Evolutionary conservation across 2,797 vertebrate genomes (phyloP).

Genomic region (Glossophaga mutica): DNA sequence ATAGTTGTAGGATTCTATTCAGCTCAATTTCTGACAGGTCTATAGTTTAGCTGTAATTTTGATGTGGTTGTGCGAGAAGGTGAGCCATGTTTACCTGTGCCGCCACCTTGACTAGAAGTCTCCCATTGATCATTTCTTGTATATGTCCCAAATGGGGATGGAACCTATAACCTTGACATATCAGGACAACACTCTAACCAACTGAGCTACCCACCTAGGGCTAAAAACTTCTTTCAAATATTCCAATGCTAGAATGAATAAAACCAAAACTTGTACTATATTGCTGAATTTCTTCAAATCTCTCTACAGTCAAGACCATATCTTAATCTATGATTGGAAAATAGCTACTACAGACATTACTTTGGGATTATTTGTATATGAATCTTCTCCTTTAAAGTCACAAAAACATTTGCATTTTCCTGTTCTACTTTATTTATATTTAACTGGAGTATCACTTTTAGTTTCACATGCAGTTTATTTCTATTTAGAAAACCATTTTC

Average conservation of each 20-base stretch:
- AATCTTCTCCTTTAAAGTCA: background rate
- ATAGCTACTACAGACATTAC: constrained; percentile 10
- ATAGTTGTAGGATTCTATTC: too few relatives aligned
- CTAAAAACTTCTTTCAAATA: background rate
- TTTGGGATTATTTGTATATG: background rate
- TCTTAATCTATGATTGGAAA: background rate
- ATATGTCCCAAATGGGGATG: too few relatives aligned
- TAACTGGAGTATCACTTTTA: background rate
- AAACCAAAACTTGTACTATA: background rate
- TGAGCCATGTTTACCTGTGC: too few relatives aligned
- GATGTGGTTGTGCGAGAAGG: too few relatives aligned
- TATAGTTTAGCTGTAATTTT: too few relatives aligned
- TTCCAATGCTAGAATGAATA: constrained; percentile 4
- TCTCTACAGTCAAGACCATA: background rate
- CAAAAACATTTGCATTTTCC: background rate
- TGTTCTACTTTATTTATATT: constrained; percentile 2
- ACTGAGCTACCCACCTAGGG: background rate
- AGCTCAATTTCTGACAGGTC: too few relatives aligned
- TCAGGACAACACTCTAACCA: background rate
- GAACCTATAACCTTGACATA: background rate
- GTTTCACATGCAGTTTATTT: background rate
- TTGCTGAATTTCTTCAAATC: constrained; percentile 8
- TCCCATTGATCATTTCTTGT: too few relatives aligned
- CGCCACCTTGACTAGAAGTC: too few relatives aligned
- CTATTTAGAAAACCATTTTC: background rate